A percentile compares a stretch with the other conserved stretches of the same genome.
phyloP scores from a whole-genome alignment of 2,113 vertebrate genomes.

The Eleginops maclovinus region DNA sequence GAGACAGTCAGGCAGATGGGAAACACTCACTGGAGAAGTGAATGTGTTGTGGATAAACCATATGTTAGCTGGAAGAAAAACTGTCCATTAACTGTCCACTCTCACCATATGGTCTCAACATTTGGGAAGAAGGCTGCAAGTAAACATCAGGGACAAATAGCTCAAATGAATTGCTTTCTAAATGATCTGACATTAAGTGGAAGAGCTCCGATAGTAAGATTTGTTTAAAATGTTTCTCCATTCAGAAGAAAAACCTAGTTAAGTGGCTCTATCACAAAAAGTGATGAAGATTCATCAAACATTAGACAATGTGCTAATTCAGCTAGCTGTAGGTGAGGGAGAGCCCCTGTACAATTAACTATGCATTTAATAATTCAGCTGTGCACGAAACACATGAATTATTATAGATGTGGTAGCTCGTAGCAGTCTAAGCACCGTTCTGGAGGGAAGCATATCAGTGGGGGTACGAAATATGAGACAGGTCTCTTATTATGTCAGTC shows the following conservation, averaged over 20 bases:
- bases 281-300: no score
- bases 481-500: no score
- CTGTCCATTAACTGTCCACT: not conserved
- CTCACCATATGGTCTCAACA: constrained; percentile 3
- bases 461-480: no score
- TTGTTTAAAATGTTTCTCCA: not conserved
- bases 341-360: no score
- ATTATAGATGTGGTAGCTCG: no score
- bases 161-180: not conserved
- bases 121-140: not conserved
- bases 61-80: constrained; percentile 4
- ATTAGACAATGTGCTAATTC: no score
- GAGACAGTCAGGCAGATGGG: constrained; percentile 16
- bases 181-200: not conserved
- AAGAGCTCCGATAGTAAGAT: not conserved
- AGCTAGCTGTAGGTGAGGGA: no score
- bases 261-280: no score
- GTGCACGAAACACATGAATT: no score
- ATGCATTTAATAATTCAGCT: no score
- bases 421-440: no score
- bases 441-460: no score
- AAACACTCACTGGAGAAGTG: not conserved
- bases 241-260: not conserved
- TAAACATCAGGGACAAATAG: not conserved
- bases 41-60: not conserved